phyloP scores from a whole-genome alignment of 2,888 invertebrate genomes.

The Toxonevra muliebris region DNA sequence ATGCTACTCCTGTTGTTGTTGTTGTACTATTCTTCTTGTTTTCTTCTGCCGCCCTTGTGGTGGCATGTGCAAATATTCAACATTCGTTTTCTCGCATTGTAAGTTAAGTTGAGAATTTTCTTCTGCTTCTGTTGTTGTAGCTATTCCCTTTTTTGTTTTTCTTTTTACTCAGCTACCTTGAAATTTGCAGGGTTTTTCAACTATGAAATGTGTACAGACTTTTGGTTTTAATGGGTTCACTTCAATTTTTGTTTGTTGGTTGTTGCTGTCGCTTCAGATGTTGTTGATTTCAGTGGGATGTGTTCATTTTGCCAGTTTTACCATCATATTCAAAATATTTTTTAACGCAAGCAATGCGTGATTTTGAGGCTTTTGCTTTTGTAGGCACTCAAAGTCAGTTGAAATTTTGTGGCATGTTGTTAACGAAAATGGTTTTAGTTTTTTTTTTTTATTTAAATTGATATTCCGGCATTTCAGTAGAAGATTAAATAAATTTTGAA shows the following conservation, averaged over 20 bases:
- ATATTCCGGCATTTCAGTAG: too few relatives aligned
- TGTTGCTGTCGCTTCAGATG: not conserved
- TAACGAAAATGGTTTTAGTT: too few relatives aligned
- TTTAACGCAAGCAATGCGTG: not conserved
- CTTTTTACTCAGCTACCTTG: constrained; percentile 30
- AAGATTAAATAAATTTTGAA: too few relatives aligned
- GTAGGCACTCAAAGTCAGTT: constrained; percentile 1
- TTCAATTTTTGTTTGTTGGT: constrained; percentile 18
- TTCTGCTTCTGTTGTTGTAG: constrained; percentile 13
- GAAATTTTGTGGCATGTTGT: constrained; percentile 12
- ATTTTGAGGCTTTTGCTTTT: constrained; percentile 3
- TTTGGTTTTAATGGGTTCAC: constrained; percentile 54
- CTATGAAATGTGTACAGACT: constrained; percentile 47
- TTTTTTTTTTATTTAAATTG: too few relatives aligned
- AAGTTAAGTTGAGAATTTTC: constrained; percentile 17
- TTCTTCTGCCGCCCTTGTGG: constrained; percentile 18
- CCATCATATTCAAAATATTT: not conserved
- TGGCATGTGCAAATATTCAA: constrained; percentile 32
- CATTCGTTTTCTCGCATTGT: not conserved
- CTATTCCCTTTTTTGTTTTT: constrained; percentile 16
- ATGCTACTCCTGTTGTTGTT: constrained; percentile 18
- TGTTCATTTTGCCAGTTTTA: too few relatives aligned
- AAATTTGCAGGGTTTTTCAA: constrained; percentile 25
- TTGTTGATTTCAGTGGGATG: not conserved
- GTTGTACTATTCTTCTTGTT: constrained; percentile 3